A percentile compares a stretch with the other conserved stretches of the same genome.
Evolutionary conservation across 2,113 vertebrate genomes (phyloP).

Genomic region (Calyptommatus sinebrachiatus): DNA sequence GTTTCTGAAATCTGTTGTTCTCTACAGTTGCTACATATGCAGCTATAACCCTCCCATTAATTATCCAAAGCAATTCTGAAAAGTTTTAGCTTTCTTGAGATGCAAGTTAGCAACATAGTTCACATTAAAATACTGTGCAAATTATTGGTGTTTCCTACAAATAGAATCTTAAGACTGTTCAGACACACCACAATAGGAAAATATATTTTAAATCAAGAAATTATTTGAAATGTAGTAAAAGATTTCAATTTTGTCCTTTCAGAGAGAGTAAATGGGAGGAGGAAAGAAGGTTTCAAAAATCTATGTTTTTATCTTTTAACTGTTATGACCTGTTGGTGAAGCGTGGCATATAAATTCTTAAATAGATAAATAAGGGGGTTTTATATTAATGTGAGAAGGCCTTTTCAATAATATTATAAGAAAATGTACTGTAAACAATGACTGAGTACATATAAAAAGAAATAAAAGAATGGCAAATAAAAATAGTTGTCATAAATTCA

Average conservation of each 20-base stretch:
- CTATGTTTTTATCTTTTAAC: too few species aligned
- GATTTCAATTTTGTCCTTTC: background rate
- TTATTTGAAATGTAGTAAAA: background rate
- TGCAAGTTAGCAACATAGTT: background rate
- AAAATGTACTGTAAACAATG: too few species aligned
- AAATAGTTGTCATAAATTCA: too few species aligned
- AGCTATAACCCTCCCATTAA: background rate
- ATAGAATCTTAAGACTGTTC: background rate
- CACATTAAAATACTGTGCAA: background rate
- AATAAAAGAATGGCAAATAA: too few species aligned
- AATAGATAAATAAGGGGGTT: too few species aligned
- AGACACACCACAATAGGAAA: background rate
- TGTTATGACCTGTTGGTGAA: too few species aligned
- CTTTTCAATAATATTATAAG: too few species aligned
- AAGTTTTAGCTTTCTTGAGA: background rate
- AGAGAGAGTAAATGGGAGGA: too few species aligned
- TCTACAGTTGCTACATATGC: background rate
- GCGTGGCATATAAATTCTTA: too few species aligned
- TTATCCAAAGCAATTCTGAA: background rate
- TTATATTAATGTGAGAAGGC: background rate
- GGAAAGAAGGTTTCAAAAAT: too few species aligned
- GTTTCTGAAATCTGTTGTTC: background rate
- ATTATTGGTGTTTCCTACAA: background rate
- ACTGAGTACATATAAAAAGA: too few species aligned
- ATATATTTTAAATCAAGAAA: background rate